Conservation (phyloP, 1,140 invertebrate genomes). For the Mycetomoellerius zeteki region DNA sequence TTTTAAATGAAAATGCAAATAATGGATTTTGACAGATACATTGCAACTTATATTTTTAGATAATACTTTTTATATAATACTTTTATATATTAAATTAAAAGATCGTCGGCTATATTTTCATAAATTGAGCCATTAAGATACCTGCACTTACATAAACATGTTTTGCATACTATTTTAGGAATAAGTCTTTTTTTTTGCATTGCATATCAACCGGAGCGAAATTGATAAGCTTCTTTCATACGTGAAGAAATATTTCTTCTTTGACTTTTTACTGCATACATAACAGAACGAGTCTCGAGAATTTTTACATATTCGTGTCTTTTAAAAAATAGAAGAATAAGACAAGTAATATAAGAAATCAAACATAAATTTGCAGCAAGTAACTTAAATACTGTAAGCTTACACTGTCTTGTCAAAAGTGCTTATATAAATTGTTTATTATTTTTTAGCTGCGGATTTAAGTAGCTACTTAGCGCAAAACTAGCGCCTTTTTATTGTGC, state of each 20-base stretch:
- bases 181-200: neutral
- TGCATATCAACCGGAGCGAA: neutral
- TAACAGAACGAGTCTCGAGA: neutral
- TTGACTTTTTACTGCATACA: conserved; percentile 1
- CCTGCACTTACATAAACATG: neutral
- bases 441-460: neutral
- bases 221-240: conserved; percentile 8
- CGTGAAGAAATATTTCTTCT: conserved; percentile 5
- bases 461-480: neutral
- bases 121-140: neutral
- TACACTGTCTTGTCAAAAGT: neutral
- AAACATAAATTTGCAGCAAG: neutral
- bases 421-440: neutral
- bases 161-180: neutral
- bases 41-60: neutral
- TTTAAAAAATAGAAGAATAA: neutral
- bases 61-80: neutral
- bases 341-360: neutral
- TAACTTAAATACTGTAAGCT: neutral
- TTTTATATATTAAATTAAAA: neutral
- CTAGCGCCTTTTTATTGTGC: neutral
- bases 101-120: neutral
- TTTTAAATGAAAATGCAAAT: neutral
- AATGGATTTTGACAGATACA: neutral
- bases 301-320: neutral